Evolutionary conservation across 2,113 vertebrate genomes (phyloP).

Genomic region (Odocoileus hemionus): DNA sequence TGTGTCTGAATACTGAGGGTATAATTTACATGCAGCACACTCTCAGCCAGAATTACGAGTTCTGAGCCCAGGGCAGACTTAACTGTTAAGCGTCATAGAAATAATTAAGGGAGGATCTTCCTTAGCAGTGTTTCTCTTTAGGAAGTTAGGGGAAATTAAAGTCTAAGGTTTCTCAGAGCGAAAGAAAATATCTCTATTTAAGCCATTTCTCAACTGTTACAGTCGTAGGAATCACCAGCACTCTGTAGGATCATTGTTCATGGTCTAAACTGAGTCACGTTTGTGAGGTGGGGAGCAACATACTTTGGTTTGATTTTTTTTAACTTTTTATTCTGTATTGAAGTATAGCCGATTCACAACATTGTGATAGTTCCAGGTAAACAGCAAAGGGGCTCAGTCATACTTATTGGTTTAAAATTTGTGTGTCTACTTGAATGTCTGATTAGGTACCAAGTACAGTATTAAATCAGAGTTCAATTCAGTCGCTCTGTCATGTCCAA

Average conservation of each 20-base stretch:
- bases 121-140: neutral
- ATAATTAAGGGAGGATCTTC: neutral
- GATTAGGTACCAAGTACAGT: neutral
- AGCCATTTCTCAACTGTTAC: neutral
- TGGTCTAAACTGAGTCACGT: neutral
- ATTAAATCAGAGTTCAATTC: neutral
- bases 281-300: neutral
- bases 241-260: neutral
- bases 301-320: neutral
- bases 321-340: neutral
- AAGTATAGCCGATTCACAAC: neutral
- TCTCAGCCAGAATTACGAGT: neutral
- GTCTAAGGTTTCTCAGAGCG: neutral
- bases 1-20: neutral
- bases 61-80: neutral
- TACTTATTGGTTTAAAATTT: neutral
- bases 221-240: neutral
- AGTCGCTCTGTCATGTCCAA: accelerated
- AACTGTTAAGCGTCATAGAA: neutral
- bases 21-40: neutral
- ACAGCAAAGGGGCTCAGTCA: neutral
- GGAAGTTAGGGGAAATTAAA: neutral
- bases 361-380: neutral
- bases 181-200: neutral
- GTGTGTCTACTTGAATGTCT: neutral